phyloP scores from a whole-genome alignment of 2,888 invertebrate species.

The Teinopalpus imperialis region DNA sequence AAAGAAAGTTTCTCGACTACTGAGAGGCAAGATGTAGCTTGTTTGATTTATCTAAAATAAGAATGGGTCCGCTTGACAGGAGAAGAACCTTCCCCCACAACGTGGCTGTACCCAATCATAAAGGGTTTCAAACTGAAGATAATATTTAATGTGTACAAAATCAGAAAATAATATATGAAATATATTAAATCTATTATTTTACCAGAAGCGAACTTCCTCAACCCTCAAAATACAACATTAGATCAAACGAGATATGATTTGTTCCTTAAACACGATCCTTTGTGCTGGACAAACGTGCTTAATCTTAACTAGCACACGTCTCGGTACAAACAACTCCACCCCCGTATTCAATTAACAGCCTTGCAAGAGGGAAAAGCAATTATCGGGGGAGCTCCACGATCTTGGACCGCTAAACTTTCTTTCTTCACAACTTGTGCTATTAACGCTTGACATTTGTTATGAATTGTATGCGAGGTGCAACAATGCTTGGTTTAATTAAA shows the following conservation, averaged over 20 bases:
- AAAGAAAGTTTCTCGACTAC: too few relatives aligned
- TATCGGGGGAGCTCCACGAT: conserved; percentile 45
- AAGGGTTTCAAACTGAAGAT: too few relatives aligned
- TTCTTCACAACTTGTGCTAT: conserved; percentile 54
- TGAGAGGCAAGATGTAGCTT: too few relatives aligned
- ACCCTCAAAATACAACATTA: not conserved
- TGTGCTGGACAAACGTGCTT: conserved; percentile 21
- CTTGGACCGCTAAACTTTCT: conserved; percentile 42
- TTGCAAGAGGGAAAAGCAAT: conserved; percentile 50
- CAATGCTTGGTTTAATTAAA: conserved; percentile 63
- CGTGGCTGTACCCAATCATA: too few relatives aligned
- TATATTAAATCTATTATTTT: too few relatives aligned
- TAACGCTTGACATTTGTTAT: conserved; percentile 63
- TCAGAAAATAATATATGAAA: too few relatives aligned
- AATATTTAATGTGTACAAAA: too few relatives aligned
- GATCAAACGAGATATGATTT: conserved; percentile 15
- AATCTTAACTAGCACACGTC: conserved; percentile 16
- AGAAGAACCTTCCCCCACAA: too few relatives aligned
- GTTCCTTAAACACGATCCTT: conserved; percentile 10
- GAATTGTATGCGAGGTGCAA: conserved; percentile 65
- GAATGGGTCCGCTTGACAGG: too few relatives aligned
- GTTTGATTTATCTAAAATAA: too few relatives aligned
- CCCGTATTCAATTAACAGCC: conserved; percentile 57
- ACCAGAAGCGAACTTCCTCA: not conserved
- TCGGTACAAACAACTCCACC: conserved; percentile 29